Conservation (phyloP, 2,888 invertebrate species). For the Tineola bisselliella region DNA sequence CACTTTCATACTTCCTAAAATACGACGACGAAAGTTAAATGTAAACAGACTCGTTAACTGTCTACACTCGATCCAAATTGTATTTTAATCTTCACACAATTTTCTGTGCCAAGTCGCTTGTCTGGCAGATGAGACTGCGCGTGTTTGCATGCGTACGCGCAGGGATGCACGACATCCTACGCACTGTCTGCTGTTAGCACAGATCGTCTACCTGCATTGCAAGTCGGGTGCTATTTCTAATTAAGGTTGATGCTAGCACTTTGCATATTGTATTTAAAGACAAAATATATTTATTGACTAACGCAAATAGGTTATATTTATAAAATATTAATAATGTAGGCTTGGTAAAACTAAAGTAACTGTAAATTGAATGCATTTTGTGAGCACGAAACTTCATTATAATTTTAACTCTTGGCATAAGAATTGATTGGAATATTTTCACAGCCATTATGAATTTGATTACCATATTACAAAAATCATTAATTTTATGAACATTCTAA, state of each 20-base stretch:
- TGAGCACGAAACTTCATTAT: background rate
- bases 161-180: background rate
- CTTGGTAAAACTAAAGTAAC: background rate
- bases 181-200: background rate
- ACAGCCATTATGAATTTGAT: background rate
- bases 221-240: too few species aligned
- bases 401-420: background rate
- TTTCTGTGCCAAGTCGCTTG: background rate
- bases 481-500: too few species aligned
- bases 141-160: background rate
- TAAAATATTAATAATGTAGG: too few species aligned
- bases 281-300: too few species aligned
- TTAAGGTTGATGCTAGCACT: too few species aligned
- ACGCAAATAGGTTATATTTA: too few species aligned
- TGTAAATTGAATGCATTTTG: background rate
- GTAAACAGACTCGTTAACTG: constrained; percentile 6
- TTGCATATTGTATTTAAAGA: too few species aligned
- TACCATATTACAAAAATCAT: background rate
- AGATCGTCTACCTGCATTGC: too few species aligned
- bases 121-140: constrained; percentile 2
- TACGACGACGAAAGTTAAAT: background rate
- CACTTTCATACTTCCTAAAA: background rate
- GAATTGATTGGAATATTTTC: background rate
- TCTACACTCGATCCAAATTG: background rate
- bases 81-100: background rate